A percentile compares a stretch with the other conserved stretches of the same genome.
phyloP scores from a whole-genome alignment of 1,140 invertebrate genomes.

The Microplitis mediator region DNA sequence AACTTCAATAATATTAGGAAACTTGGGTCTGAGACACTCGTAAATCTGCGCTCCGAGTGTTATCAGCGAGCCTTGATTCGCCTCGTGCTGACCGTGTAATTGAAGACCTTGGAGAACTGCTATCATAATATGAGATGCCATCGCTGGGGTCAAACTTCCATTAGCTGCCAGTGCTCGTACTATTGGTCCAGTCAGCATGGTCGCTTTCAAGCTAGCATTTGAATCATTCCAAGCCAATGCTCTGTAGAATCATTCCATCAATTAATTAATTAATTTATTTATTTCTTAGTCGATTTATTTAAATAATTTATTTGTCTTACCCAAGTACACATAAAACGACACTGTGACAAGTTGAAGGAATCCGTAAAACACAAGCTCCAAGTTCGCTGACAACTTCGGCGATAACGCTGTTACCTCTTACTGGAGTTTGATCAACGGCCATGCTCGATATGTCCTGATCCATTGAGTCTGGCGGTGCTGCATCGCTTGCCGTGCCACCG shows the following conservation, averaged over 20 bases:
- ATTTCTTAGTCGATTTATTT: too few species aligned
- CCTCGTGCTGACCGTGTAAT: slow-evolving; percentile 84
- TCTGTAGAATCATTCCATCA: slow-evolving; percentile 46
- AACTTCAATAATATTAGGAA: slow-evolving; percentile 71
- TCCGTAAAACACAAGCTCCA: slow-evolving; percentile 70
- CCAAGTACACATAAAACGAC: slow-evolving; percentile 69
- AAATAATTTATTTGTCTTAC: slow-evolving; percentile 44
- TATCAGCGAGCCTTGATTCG: slow-evolving; percentile 75
- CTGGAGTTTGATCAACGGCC: slow-evolving; percentile 65
- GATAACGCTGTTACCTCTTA: slow-evolving; percentile 65
- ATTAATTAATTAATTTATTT: too few species aligned
- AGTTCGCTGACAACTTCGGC: slow-evolving; percentile 76
- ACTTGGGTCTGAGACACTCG: slow-evolving; percentile 77
- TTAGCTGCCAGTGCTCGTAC: slow-evolving; percentile 67
- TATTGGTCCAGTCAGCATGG: slow-evolving; percentile 71
- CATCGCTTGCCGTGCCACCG: slow-evolving; percentile 61
- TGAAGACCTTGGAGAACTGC: slow-evolving; percentile 77
- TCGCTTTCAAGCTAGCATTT: slow-evolving; percentile 76
- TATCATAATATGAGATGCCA: slow-evolving; percentile 74
- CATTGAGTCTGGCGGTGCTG: slow-evolving; percentile 64
- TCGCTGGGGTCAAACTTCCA: slow-evolving; percentile 67
- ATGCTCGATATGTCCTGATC: slow-evolving; percentile 70
- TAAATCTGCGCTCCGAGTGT: slow-evolving; percentile 79
- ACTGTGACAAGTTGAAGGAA: slow-evolving; percentile 70
- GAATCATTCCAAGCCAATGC: slow-evolving; percentile 88